These are phyloP conservation scores for Urocitellus parryii DNA, from an alignment of 2,113 vertebrate genomes.

Conservation along the genomic window DNA sequence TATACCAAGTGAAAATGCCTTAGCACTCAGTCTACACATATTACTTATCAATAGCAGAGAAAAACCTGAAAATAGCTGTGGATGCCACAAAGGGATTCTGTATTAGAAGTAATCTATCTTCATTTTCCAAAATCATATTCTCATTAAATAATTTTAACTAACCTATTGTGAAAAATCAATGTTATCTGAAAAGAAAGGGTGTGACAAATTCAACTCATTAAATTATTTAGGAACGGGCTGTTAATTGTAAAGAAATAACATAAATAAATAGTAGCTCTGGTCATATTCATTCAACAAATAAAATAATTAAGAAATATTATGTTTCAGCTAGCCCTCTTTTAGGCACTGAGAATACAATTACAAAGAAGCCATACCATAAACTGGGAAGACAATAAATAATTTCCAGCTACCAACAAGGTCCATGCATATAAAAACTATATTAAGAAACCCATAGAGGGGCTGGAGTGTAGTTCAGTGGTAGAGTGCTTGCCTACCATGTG, in stretches of 20 bases:
- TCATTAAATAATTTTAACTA: slow-evolving; percentile 59
- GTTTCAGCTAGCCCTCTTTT: not conserved
- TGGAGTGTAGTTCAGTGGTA: not conserved
- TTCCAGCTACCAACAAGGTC: not conserved
- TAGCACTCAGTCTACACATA: slow-evolving; percentile 7
- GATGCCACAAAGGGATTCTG: not conserved
- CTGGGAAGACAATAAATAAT: slow-evolving; percentile 30
- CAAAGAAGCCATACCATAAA: not conserved
- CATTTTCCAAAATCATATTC: slow-evolving; percentile 38
- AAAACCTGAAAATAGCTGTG: slow-evolving; percentile 5
- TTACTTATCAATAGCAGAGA: not conserved
- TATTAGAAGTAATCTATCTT: slow-evolving; percentile 20
- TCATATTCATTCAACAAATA: slow-evolving; percentile 13
- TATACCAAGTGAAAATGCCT: not conserved
- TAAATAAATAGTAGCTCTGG: not conserved
- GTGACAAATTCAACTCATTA: not conserved
- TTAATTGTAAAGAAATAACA: slow-evolving; percentile 38
- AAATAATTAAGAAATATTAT: slow-evolving; percentile 5
- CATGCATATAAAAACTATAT: not conserved
- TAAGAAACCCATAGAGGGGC: not conserved
- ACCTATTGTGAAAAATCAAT: slow-evolving; percentile 44
- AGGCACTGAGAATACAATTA: slow-evolving; percentile 6
- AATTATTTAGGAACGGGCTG: not conserved
- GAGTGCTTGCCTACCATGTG: too few species aligned
- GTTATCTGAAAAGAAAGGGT: slow-evolving; percentile 39